phyloP scores from a whole-genome alignment of 2,888 invertebrate genomes.

The Mythimna impura region DNA sequence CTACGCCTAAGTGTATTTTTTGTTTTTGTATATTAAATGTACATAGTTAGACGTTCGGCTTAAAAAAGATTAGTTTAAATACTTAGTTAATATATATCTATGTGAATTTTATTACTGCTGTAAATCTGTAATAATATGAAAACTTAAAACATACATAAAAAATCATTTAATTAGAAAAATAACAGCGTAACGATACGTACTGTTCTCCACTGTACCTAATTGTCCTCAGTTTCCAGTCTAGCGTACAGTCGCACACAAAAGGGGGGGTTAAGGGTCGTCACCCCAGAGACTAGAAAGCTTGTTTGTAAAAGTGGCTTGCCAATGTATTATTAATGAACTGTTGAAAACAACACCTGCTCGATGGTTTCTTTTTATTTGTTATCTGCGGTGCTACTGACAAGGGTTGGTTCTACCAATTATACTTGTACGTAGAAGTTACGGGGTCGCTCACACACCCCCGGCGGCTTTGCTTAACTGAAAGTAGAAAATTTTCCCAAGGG shows the following conservation, averaged over 20 bases:
- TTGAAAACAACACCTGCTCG: slow-evolving; percentile 46
- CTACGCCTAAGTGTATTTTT: too few species aligned
- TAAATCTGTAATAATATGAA: too few species aligned
- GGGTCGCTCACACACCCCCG: neutral
- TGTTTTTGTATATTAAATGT: too few species aligned
- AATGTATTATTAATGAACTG: slow-evolving; percentile 63
- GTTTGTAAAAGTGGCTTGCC: slow-evolving; percentile 32
- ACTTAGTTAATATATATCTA: too few species aligned
- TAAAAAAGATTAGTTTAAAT: too few species aligned
- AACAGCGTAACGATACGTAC: neutral
- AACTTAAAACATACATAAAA: too few species aligned
- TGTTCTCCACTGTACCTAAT: slow-evolving; percentile 17
- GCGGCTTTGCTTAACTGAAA: too few species aligned
- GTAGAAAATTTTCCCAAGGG: too few species aligned
- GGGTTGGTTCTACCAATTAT: slow-evolving; percentile 20
- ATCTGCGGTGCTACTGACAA: neutral
- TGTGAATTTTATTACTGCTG: too few species aligned
- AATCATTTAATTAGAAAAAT: neutral
- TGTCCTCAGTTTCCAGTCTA: slow-evolving; percentile 17
- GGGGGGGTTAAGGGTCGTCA: slow-evolving; percentile 17
- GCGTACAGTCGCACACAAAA: slow-evolving; percentile 28
- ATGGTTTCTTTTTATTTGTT: slow-evolving; percentile 7
- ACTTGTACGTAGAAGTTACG: neutral
- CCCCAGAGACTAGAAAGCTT: slow-evolving; percentile 23
- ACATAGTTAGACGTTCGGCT: too few species aligned